Percentiles rank a stretch among this genome's conserved stretches.
These are phyloP conservation scores for Chondrosia reniformis DNA, from an alignment of 37 sponge, comb jelly and placozoan species.

Conservation along the genomic window DNA sequence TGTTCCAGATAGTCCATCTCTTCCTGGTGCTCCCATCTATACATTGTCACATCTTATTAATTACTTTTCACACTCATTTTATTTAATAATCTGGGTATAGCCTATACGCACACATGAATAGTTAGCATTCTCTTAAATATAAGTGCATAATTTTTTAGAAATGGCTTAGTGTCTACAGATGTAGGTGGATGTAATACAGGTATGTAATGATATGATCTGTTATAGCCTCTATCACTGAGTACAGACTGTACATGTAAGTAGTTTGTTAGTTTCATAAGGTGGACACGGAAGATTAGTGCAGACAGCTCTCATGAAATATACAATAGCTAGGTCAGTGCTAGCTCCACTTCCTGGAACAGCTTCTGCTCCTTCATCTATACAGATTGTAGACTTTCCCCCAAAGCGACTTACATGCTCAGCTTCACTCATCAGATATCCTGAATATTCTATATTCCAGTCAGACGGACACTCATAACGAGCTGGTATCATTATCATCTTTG, in stretches of 20 bases:
- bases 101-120: too few species aligned
- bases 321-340: neutral
- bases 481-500: constrained; percentile 3
- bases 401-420: neutral
- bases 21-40: too few species aligned
- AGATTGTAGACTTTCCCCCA: constrained; percentile 7
- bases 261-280: neutral
- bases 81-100: too few species aligned
- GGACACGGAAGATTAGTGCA: constrained; percentile 12
- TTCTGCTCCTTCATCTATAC: constrained; percentile 13
- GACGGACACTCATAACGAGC: constrained; percentile 18
- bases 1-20: too few species aligned
- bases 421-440: constrained; percentile 24
- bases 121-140: too few species aligned
- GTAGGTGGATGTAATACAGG: too few species aligned
- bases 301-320: constrained; percentile 10
- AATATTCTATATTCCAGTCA: constrained; percentile 11
- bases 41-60: too few species aligned
- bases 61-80: too few species aligned
- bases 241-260: constrained; percentile 29
- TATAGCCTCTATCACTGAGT: too few species aligned
- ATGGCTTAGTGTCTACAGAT: too few species aligned
- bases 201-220: too few species aligned
- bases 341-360: constrained; percentile 23
- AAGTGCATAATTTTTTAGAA: too few species aligned